These are phyloP conservation scores for Nematostella vectensis DNA, from an alignment of 92 coral and sea anemone species.

Conservation along the genomic window DNA sequence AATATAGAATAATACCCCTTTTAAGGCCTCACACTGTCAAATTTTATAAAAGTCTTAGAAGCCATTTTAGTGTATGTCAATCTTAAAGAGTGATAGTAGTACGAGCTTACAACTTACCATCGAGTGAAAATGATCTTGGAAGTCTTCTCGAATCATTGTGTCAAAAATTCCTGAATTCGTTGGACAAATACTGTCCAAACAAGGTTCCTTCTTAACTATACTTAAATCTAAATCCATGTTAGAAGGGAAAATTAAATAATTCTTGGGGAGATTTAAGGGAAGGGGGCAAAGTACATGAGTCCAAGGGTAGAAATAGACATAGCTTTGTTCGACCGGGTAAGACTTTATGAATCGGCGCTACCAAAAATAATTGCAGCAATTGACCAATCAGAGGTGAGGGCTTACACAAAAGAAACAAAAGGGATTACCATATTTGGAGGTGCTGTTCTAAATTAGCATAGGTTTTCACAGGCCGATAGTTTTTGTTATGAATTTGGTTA, in stretches of 20 bases:
- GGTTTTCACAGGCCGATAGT: slow-evolving; percentile 19
- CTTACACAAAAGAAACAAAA: slow-evolving; percentile 16
- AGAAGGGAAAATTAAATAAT: slow-evolving; percentile 5
- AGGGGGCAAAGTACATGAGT: slow-evolving; percentile 1
- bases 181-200: slow-evolving; percentile 62
- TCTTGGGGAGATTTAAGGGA: slow-evolving; percentile 3
- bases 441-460: slow-evolving; percentile 38
- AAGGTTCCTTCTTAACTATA: slow-evolving; percentile 79
- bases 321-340: slow-evolving; percentile 57
- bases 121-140: slow-evolving; percentile 74
- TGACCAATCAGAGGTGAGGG: slow-evolving; percentile 49
- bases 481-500: not conserved
- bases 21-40: not conserved
- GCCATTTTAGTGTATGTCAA: too few relatives aligned
- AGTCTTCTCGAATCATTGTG: slow-evolving; percentile 76
- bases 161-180: slow-evolving; percentile 68
- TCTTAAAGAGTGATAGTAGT: too few relatives aligned
- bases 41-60: slow-evolving; percentile 5
- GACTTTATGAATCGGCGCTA: slow-evolving; percentile 23
- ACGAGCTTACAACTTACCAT: slow-evolving; percentile 57
- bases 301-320: slow-evolving; percentile 14
- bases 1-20: not conserved
- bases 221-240: slow-evolving; percentile 63
- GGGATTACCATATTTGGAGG: slow-evolving; percentile 42
- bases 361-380: slow-evolving; percentile 25